A percentile compares a stretch with the other conserved stretches of the same genome.
phyloP scores from a whole-genome alignment of 2,797 vertebrate species.

The Danio aesculapii region DNA sequence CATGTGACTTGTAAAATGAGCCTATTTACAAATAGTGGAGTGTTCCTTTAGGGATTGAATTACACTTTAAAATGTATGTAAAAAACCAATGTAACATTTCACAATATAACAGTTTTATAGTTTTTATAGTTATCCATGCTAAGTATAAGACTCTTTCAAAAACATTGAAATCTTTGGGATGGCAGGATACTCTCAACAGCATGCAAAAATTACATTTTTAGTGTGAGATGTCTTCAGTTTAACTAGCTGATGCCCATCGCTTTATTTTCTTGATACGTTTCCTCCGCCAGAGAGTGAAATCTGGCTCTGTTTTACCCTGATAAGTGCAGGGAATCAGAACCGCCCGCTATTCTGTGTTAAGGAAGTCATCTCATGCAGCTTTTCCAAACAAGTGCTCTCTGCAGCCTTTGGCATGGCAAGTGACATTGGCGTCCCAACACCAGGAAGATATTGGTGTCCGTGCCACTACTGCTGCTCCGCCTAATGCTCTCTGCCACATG shows the following conservation, averaged over 20 bases:
- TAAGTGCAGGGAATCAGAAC: conserved; percentile 4
- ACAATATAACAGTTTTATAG: too few relatives aligned
- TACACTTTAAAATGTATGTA: too few relatives aligned
- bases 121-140: too few relatives aligned
- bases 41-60: too few relatives aligned
- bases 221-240: not conserved
- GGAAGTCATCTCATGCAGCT: conserved; percentile 40
- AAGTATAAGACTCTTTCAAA: too few relatives aligned
- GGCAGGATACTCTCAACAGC: not conserved
- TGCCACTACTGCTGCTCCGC: conserved; percentile 33
- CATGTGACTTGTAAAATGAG: too few relatives aligned
- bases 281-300: not conserved
- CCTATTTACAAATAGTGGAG: too few relatives aligned
- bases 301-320: not conserved
- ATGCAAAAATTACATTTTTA: not conserved
- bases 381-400: conserved; percentile 40
- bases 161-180: too few relatives aligned
- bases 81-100: too few relatives aligned
- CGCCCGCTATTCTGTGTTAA: conserved; percentile 16
- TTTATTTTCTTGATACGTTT: not conserved
- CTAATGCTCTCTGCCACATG: conserved; percentile 73
- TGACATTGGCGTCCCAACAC: conserved; percentile 21
- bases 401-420: conserved; percentile 41
- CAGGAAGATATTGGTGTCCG: conserved; percentile 30
- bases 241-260: not conserved